phyloP scores from a whole-genome alignment of 2,113 vertebrate genomes.

The Anoplopoma fimbria region DNA sequence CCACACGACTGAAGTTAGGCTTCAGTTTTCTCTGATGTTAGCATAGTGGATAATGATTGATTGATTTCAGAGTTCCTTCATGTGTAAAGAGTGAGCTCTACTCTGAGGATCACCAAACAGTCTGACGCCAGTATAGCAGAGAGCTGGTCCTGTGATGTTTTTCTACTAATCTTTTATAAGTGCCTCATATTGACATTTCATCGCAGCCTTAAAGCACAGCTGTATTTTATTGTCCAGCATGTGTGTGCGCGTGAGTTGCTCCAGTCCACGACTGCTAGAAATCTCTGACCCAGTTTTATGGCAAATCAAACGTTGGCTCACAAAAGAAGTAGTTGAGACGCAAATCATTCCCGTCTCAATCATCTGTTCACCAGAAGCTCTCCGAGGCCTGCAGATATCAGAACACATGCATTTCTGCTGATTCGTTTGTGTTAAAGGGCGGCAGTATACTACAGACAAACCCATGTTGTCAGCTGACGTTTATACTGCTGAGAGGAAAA shows the following conservation, averaged over 20 bases:
- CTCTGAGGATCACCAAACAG: background rate
- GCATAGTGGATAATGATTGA: background rate
- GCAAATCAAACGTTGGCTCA: constrained; percentile 27
- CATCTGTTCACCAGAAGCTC: constrained; percentile 28
- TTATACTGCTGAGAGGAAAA: background rate
- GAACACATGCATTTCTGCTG: constrained; percentile 20
- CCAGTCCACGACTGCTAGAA: background rate
- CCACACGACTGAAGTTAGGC: background rate
- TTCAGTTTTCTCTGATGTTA: background rate
- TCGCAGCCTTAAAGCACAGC: constrained; percentile 9
- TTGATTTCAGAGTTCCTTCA: background rate
- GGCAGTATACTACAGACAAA: background rate
- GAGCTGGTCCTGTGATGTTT: background rate
- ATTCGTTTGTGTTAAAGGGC: background rate
- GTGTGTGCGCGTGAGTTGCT: background rate
- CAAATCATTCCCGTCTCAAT: constrained; percentile 15
- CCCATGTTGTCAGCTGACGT: constrained; percentile 11
- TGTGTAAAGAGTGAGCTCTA: background rate
- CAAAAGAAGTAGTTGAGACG: background rate
- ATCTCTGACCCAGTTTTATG: constrained; percentile 39
- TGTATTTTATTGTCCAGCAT: constrained; percentile 21
- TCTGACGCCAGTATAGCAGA: background rate
- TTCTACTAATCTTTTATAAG: constrained; percentile 13
- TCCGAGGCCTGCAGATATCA: background rate
- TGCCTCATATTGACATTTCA: constrained; percentile 19